Conservation (phyloP, 2,888 invertebrate species). For the Eumerus sabulonum region DNA sequence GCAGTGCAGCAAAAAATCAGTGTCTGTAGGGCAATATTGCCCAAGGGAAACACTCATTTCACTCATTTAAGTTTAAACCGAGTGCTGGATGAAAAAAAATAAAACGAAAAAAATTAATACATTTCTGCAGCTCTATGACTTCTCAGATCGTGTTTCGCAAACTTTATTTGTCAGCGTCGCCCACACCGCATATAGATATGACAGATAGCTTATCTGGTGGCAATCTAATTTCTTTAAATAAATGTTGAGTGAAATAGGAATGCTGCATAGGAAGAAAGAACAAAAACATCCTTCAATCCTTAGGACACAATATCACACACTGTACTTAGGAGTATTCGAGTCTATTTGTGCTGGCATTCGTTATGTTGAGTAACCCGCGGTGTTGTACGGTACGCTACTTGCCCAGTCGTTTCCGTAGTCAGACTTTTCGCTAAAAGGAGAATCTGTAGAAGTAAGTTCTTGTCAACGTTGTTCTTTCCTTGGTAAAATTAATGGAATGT, state of each 20-base stretch:
- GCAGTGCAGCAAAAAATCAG: conserved; percentile 3
- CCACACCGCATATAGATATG: not conserved
- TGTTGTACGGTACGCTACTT: too few species aligned
- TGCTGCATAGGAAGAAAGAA: not conserved
- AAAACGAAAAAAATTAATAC: too few species aligned
- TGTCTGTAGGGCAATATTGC: not conserved
- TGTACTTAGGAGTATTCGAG: not conserved
- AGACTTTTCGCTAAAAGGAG: too few species aligned
- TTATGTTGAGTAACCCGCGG: not conserved
- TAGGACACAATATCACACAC: conserved; percentile 7
- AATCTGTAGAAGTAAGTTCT: not conserved
- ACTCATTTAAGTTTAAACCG: not conserved
- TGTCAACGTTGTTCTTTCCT: conserved; percentile 19
- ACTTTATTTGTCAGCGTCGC: not conserved
- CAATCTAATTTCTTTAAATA: conserved; percentile 28
- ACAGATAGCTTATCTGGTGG: conserved; percentile 25
- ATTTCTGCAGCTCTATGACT: too few species aligned
- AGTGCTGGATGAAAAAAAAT: not conserved
- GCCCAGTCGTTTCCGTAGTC: too few species aligned
- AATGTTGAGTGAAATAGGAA: conserved; percentile 1
- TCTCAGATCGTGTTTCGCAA: conserved; percentile 16
- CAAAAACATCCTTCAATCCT: conserved; percentile 14
- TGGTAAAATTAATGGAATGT: conserved; percentile 33
- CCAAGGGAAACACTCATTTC: conserved; percentile 7
- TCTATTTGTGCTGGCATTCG: not conserved